phyloP scores from a whole-genome alignment of 2,113 vertebrate species.

The Euleptes europaea region DNA sequence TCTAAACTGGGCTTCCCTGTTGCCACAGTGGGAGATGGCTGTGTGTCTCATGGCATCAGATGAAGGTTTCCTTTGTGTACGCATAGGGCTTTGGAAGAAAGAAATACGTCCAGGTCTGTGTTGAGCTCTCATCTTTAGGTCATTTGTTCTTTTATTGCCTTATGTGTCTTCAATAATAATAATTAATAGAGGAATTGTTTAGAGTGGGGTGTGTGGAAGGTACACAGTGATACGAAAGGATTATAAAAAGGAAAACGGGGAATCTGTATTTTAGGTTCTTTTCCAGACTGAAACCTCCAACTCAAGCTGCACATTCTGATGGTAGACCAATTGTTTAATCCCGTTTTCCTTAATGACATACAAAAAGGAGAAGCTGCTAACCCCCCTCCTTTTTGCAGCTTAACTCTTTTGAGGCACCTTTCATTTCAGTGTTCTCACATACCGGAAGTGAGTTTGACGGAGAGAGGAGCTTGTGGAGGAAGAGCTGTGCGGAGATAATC shows the following conservation, averaged over 20 bases:
- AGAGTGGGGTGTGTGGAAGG: neutral
- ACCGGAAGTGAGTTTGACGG: neutral
- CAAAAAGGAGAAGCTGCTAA: neutral
- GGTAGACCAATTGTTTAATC: neutral
- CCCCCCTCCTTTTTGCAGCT: neutral
- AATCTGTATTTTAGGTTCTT: neutral
- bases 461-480: neutral
- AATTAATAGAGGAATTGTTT: slow-evolving; percentile 6
- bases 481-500: neutral
- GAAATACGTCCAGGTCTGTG: neutral
- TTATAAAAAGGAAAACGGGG: rapidly evolving
- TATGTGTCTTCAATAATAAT: slow-evolving; percentile 57
- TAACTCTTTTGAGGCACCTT: neutral
- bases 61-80: neutral
- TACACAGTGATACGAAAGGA: neutral
- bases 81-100: neutral
- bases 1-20: neutral
- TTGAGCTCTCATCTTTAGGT: neutral
- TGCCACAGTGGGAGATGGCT: neutral
- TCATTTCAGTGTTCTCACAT: neutral
- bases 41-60: neutral
- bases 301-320: neutral
- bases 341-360: neutral
- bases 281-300: neutral
- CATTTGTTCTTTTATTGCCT: slow-evolving; percentile 46